Percentiles rank a stretch among this genome's conserved stretches.
These are phyloP conservation scores for Pseudorasbora parva DNA, from an alignment of 2,113 vertebrate species.

Conservation along the genomic window DNA sequence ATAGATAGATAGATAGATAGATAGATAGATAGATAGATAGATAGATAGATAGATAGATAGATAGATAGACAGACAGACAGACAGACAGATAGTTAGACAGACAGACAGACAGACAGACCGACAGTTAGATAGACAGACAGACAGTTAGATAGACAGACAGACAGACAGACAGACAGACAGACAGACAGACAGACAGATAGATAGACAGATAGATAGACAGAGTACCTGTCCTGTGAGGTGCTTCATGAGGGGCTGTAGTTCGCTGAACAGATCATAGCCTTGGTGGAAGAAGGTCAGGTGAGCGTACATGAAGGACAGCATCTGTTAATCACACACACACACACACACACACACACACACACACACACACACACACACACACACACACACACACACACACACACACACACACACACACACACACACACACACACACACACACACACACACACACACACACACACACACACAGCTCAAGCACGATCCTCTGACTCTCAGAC, in stretches of 20 bases:
- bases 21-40: neutral
- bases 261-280: conserved; percentile 96
- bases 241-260: conserved; percentile 95
- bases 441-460: neutral
- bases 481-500: neutral
- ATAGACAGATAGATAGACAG: neutral
- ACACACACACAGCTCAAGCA: neutral
- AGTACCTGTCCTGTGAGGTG: conserved; percentile 92
- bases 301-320: conserved; percentile 98
- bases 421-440: neutral
- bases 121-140: neutral
- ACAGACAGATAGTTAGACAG: too few relatives aligned
- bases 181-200: neutral
- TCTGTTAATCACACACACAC: conserved; percentile 75
- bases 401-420: neutral
- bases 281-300: conserved; percentile 98
- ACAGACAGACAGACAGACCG: neutral
- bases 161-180: neutral
- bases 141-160: neutral
- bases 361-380: neutral
- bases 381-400: neutral
- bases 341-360: neutral
- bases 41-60: too few relatives aligned
- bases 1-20: neutral
- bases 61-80: too few relatives aligned